These are phyloP conservation scores for Hyaena hyaena DNA, from an alignment of 2,113 vertebrate species.

Conservation along the genomic window DNA sequence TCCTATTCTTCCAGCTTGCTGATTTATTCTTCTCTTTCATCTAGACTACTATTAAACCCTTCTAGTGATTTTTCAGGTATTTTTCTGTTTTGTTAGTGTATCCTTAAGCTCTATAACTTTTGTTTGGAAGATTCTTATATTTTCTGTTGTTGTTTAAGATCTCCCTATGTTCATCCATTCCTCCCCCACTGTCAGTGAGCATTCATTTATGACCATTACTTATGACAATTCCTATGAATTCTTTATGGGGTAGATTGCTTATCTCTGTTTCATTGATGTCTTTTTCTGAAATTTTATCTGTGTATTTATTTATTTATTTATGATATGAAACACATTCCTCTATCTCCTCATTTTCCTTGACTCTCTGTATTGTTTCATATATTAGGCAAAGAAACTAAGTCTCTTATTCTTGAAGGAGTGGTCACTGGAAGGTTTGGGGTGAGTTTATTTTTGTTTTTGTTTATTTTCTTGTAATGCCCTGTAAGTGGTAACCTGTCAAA, in stretches of 20 bases:
- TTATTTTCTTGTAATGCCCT: neutral
- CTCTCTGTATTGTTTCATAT: neutral
- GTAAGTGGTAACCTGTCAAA: neutral
- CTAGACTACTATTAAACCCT: neutral
- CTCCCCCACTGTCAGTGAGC: neutral
- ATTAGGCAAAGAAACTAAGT: neutral
- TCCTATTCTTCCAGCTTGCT: neutral
- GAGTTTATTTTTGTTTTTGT: neutral
- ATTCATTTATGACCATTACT: neutral
- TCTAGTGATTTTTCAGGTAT: neutral
- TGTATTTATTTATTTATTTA: neutral
- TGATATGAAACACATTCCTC: neutral
- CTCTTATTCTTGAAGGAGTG: neutral
- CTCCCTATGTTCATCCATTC: neutral
- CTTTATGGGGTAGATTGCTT: neutral
- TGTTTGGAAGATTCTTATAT: neutral
- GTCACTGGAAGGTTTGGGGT: neutral
- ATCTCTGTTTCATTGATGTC: neutral
- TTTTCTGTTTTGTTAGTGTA: neutral
- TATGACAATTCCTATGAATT: neutral
- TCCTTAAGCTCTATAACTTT: neutral
- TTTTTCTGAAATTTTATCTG: neutral
- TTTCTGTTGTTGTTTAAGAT: neutral
- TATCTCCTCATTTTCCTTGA: neutral
- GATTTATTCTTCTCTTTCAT: neutral